Conservation (phyloP, 2,797 vertebrate genomes). For the Sebastiscus tertius region DNA sequence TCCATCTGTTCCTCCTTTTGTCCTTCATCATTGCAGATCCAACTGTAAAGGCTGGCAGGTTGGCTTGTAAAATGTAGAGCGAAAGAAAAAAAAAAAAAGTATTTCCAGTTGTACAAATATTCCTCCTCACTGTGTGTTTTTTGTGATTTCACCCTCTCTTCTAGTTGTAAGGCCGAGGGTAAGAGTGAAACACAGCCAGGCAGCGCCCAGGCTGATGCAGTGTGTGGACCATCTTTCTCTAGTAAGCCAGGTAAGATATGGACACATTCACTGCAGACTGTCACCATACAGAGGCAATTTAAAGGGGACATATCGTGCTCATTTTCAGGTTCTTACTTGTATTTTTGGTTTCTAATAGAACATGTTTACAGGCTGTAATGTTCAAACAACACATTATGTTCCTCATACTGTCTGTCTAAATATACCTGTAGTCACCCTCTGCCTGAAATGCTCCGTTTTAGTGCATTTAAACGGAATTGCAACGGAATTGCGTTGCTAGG, state of each 20-base stretch:
- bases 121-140: background rate
- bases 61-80: background rate
- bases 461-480: too few relatives aligned
- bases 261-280: background rate
- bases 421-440: too few relatives aligned
- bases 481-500: too few relatives aligned
- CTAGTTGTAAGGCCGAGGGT: conserved; percentile 89
- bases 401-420: too few relatives aligned
- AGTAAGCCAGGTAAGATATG: conserved; percentile 56
- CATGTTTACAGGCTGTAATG: too few relatives aligned
- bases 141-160: conserved; percentile 12
- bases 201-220: conserved; percentile 82
- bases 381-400: too few relatives aligned
- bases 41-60: background rate
- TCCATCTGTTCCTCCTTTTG: background rate
- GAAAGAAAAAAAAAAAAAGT: background rate
- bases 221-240: conserved; percentile 77
- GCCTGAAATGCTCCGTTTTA: too few relatives aligned
- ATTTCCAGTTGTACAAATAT: background rate
- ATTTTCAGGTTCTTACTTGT: too few relatives aligned
- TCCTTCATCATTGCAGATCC: conserved; percentile 1
- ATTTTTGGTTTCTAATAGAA: too few relatives aligned
- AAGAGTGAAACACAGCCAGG: conserved; percentile 81
- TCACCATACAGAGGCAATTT: background rate
- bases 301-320: background rate